Conservation (phyloP, 35 echinoderm and acorn worm genomes). For the Strongylocentrotus purpuratus region DNA sequence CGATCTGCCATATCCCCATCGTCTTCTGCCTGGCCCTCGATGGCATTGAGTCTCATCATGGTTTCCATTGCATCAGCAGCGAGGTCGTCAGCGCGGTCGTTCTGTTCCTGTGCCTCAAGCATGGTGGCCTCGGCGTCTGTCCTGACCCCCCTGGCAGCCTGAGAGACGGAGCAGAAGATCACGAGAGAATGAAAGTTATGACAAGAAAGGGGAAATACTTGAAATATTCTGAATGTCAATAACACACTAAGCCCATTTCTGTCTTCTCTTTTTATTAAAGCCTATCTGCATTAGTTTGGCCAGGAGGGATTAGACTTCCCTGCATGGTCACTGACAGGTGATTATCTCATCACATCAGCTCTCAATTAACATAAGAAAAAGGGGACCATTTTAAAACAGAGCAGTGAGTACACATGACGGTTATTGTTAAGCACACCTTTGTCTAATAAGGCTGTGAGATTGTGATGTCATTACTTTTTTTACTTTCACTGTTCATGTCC, state of each 20-base stretch:
- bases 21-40: slow-evolving; percentile 66
- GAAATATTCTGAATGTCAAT: background rate
- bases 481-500: too few relatives aligned
- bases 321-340: too few relatives aligned
- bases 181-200: too few relatives aligned
- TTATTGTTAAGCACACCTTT: too few relatives aligned
- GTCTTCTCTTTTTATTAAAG: background rate
- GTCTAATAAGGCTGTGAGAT: too few relatives aligned
- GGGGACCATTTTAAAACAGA: too few relatives aligned
- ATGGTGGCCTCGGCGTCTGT: slow-evolving; percentile 62
- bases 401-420: background rate
- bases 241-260: background rate
- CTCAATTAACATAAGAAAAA: too few relatives aligned
- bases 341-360: too few relatives aligned
- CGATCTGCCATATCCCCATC: slow-evolving; percentile 57
- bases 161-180: background rate
- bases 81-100: slow-evolving; percentile 71
- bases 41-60: slow-evolving; percentile 74
- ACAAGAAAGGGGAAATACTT: too few relatives aligned
- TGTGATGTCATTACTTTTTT: too few relatives aligned
- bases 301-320: too few relatives aligned
- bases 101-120: slow-evolving; percentile 67
- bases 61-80: slow-evolving; percentile 59
- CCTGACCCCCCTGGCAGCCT: slow-evolving; percentile 65
- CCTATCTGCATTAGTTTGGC: too few relatives aligned